phyloP scores from a whole-genome alignment of 2,797 vertebrate species.

The Lithobates sylvaticus region DNA sequence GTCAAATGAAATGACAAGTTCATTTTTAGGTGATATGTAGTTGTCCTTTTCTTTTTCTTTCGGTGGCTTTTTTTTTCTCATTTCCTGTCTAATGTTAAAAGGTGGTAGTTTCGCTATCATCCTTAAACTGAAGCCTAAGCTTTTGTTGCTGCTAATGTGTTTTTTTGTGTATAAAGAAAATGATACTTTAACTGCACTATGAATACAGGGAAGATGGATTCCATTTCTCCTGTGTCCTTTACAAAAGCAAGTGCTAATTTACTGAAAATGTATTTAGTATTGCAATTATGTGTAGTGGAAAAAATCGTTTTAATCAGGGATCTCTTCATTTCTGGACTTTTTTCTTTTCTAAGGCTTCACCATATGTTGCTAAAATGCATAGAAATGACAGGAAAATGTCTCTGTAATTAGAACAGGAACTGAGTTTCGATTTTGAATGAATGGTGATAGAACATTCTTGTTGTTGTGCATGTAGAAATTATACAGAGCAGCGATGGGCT shows the following conservation, averaged over 20 bases:
- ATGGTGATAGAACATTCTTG: conserved; percentile 17
- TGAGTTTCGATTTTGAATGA: conserved; percentile 6
- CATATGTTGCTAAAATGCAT: conserved; percentile 38
- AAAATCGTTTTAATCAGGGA: conserved; percentile 38
- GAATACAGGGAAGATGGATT: neutral
- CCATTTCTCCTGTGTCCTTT: conserved; percentile 1
- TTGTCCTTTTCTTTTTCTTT: neutral
- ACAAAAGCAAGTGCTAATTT: conserved; percentile 38
- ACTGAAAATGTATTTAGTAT: conserved; percentile 37
- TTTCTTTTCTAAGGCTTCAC: conserved; percentile 10
- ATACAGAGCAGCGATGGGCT: neutral
- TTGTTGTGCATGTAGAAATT: neutral
- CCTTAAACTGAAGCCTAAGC: neutral
- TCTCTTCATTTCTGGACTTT: conserved; percentile 45
- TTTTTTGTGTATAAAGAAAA: neutral
- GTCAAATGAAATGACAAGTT: too few species aligned
- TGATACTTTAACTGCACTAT: neutral
- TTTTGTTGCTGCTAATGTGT: neutral
- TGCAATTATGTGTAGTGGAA: conserved; percentile 28
- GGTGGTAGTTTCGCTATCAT: neutral
- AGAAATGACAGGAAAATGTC: conserved; percentile 40
- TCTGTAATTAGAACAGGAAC: conserved; percentile 46
- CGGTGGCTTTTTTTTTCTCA: neutral
- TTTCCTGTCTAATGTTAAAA: neutral
- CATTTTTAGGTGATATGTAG: too few species aligned